These are phyloP conservation scores for Drosophila tropicalis DNA, from an alignment of 1,140 invertebrate species.

Conservation along the genomic window DNA sequence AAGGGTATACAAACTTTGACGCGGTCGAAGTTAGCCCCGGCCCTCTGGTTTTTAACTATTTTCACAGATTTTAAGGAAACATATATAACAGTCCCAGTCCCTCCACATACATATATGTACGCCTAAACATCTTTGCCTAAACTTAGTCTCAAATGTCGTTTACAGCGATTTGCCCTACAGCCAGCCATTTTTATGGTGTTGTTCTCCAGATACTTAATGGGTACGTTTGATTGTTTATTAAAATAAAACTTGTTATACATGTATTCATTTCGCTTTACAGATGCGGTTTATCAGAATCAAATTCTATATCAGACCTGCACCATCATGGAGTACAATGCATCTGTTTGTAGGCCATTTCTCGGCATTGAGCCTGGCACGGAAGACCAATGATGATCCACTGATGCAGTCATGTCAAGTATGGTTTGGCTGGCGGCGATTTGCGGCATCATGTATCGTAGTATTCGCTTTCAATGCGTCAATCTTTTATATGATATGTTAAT, in stretches of 20 bases:
- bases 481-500: too few species aligned
- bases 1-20: too few species aligned
- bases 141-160: slow-evolving; percentile 8
- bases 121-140: too few species aligned
- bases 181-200: slow-evolving; percentile 77
- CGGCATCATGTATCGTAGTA: slow-evolving; percentile 66
- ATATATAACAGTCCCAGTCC: too few species aligned
- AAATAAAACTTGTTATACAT: too few species aligned
- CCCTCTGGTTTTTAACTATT: neutral
- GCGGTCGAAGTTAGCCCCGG: too few species aligned
- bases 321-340: slow-evolving; percentile 60
- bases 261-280: slow-evolving; percentile 33
- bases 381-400: slow-evolving; percentile 74
- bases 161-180: slow-evolving; percentile 59
- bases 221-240: slow-evolving; percentile 27
- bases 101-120: too few species aligned
- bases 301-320: slow-evolving; percentile 78
- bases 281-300: slow-evolving; percentile 77
- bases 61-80: neutral
- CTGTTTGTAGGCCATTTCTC: slow-evolving; percentile 70
- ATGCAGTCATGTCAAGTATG: slow-evolving; percentile 54
- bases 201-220: slow-evolving; percentile 66
- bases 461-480: slow-evolving; percentile 67
- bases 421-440: slow-evolving; percentile 31
- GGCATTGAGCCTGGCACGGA: slow-evolving; percentile 67